These are phyloP conservation scores for Tor tambroides DNA, from an alignment of 2,113 vertebrate species.

Conservation along the genomic window DNA sequence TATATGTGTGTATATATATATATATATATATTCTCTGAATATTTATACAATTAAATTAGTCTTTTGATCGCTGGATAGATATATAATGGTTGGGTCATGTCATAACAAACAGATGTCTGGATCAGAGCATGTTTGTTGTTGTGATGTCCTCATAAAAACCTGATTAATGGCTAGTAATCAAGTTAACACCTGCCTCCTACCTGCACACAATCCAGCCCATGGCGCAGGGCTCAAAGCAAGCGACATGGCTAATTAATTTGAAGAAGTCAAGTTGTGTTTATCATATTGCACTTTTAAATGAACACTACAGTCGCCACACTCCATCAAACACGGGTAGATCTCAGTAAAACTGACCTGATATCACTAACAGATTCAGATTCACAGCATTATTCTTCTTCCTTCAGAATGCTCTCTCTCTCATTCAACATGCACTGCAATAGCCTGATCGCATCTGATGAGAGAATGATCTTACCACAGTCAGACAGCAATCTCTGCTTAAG, in stretches of 20 bases:
- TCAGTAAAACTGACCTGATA: not conserved
- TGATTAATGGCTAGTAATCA: not conserved
- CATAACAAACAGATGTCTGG: not conserved
- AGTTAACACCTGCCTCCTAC: conserved; percentile 5
- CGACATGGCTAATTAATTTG: not conserved
- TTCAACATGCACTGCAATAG: not conserved
- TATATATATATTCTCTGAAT: no score
- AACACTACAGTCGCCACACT: not conserved
- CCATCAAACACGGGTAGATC: not conserved
- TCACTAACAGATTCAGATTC: not conserved
- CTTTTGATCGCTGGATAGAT: no score
- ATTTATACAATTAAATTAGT: no score
- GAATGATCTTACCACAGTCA: conserved; percentile 66
- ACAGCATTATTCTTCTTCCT: not conserved
- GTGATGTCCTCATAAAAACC: not conserved
- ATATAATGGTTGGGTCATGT: not conserved
- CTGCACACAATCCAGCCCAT: not conserved
- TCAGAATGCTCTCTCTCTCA: conserved; percentile 16
- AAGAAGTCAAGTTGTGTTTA: not conserved
- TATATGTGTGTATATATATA: no score
- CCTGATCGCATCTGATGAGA: conserved; percentile 32
- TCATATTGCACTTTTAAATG: not conserved
- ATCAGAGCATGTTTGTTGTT: conserved; percentile 12
- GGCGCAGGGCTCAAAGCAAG: not conserved
- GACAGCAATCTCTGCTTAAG: conserved; percentile 69